Evolutionary conservation across 2,888 invertebrate genomes (phyloP).

Genomic region (Eupithecia subfuscata): DNA sequence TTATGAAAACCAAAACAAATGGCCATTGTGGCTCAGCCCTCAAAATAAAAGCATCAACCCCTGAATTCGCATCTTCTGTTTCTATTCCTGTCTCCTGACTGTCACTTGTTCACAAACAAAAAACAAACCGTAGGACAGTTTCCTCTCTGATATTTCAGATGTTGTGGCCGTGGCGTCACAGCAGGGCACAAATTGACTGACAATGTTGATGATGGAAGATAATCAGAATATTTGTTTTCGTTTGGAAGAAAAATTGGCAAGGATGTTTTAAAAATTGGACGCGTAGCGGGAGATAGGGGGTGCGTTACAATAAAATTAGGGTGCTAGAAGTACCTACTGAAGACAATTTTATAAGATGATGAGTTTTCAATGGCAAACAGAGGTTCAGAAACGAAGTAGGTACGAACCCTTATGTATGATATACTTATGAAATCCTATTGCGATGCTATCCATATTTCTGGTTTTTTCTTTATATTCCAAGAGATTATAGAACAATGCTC

Average conservation of each 20-base stretch:
- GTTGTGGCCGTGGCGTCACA: conserved; percentile 19
- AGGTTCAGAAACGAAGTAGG: too few relatives aligned
- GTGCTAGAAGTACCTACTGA: too few relatives aligned
- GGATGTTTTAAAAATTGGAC: conserved; percentile 22
- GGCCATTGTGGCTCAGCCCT: neutral
- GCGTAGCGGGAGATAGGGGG: neutral
- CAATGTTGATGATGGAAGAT: conserved; percentile 43
- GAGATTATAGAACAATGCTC: too few relatives aligned
- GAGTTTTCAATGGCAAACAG: neutral
- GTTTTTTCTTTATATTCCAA: too few relatives aligned
- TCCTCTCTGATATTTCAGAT: conserved; percentile 15
- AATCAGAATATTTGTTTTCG: conserved; percentile 31
- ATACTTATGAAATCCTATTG: too few relatives aligned
- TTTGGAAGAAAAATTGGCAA: conserved; percentile 21
- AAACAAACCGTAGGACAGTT: neutral
- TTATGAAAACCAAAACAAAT: neutral
- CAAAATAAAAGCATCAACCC: neutral
- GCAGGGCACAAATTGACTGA: conserved; percentile 38
- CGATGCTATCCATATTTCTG: too few relatives aligned
- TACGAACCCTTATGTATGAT: too few relatives aligned
- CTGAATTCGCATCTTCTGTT: neutral
- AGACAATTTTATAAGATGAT: neutral
- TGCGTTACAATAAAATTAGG: neutral
- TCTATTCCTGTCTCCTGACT: neutral
- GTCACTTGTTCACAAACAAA: neutral